A percentile compares a stretch with the other conserved stretches of the same genome.
Evolutionary conservation across 2,888 invertebrate genomes (phyloP).

Genomic region (Theretra japonica): DNA sequence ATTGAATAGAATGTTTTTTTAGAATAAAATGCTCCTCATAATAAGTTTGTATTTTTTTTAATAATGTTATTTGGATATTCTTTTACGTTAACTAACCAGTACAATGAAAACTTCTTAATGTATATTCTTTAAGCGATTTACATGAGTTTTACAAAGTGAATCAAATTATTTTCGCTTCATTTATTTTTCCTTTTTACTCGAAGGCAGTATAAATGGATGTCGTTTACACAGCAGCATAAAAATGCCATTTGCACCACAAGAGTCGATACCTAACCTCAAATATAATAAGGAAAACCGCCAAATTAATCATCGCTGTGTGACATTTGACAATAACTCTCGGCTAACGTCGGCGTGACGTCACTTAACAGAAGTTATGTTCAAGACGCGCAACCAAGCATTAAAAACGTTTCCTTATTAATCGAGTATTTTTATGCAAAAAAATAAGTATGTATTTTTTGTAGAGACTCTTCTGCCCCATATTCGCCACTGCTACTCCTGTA

Average conservation of each 20-base stretch:
- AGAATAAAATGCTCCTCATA: no score
- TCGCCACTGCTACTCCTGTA: no score
- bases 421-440: neutral
- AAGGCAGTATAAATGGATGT: neutral
- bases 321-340: constrained; percentile 50
- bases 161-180: neutral
- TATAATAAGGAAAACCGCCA: constrained; percentile 55
- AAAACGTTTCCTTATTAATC: neutral
- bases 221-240: constrained; percentile 15
- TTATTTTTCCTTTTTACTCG: neutral
- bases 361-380: constrained; percentile 6
- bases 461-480: no score
- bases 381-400: neutral
- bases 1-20: no score
- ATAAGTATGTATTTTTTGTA: no score
- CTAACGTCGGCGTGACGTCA: constrained; percentile 55
- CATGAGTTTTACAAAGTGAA: no score
- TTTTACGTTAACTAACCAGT: no score
- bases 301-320: constrained; percentile 48
- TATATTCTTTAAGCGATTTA: no score
- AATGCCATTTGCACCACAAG: neutral
- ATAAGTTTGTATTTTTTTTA: no score
- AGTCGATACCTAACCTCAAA: neutral
- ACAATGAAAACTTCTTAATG: no score
- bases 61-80: no score